These are phyloP conservation scores for Zosterops japonicus DNA, from an alignment of 2,113 vertebrate genomes.

Conservation along the genomic window DNA sequence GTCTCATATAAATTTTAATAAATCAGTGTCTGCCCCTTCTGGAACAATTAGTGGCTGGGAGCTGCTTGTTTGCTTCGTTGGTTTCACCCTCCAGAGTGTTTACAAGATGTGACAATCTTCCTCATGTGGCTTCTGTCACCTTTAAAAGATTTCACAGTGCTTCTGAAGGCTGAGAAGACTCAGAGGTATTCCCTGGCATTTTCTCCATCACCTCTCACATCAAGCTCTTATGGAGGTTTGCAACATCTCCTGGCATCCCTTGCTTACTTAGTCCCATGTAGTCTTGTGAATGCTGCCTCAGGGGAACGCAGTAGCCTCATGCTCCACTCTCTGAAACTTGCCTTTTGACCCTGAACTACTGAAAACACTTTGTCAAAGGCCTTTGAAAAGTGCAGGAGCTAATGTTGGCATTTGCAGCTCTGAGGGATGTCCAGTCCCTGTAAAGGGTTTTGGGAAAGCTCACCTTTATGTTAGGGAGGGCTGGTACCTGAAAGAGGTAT, in stretches of 20 bases:
- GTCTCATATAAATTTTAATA: background rate
- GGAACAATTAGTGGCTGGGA: background rate
- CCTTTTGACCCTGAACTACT: background rate
- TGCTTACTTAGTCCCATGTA: background rate
- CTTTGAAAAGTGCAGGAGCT: background rate
- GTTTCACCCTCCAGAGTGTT: background rate
- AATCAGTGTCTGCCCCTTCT: background rate
- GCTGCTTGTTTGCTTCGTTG: background rate
- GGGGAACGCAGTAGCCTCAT: background rate
- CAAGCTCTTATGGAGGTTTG: background rate
- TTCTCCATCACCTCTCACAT: accelerated
- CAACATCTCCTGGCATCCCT: background rate
- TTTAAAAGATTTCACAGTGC: background rate
- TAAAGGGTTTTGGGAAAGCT: background rate
- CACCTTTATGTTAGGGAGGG: background rate
- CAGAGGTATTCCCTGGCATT: background rate
- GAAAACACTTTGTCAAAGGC: background rate
- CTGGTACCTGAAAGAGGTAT: background rate
- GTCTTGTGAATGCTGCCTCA: background rate
- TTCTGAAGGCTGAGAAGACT: background rate
- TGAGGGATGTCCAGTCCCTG: background rate
- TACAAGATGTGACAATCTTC: background rate
- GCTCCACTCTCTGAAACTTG: background rate
- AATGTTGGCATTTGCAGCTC: background rate
- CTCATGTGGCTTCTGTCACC: background rate